These are phyloP conservation scores for Lingula anatina DNA, from an alignment of 2,888 invertebrate species.

Conservation along the genomic window DNA sequence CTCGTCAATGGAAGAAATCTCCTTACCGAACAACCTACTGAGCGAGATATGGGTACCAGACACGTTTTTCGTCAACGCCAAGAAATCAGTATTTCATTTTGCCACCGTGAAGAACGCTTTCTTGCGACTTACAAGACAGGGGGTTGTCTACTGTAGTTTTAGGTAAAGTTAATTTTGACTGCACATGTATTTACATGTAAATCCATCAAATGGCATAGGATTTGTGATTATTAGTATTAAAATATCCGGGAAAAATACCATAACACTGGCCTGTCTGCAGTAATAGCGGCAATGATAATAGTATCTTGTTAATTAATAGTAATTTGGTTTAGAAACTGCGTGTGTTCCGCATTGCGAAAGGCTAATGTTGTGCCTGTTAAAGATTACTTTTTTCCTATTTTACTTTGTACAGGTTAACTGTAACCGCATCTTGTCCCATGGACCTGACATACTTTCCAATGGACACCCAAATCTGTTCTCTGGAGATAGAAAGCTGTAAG, in stretches of 20 bases:
- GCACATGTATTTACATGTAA: too few relatives aligned
- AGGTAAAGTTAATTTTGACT: background rate
- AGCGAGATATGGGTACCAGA: background rate
- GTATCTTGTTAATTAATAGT: too few relatives aligned
- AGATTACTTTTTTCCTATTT: too few relatives aligned
- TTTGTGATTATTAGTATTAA: too few relatives aligned
- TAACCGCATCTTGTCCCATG: slow-evolving; percentile 29
- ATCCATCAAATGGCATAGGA: too few relatives aligned
- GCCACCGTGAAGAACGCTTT: background rate
- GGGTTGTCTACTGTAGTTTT: background rate
- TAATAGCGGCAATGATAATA: too few relatives aligned
- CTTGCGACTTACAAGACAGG: background rate
- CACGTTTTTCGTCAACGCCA: background rate
- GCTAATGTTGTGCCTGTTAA: too few relatives aligned
- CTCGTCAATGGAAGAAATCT: background rate
- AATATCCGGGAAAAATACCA: too few relatives aligned
- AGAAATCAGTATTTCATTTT: background rate
- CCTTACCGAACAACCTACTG: background rate
- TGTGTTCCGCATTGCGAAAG: too few relatives aligned
- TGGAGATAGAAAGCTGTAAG: slow-evolving; percentile 35
- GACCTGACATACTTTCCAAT: slow-evolving; percentile 32
- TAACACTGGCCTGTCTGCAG: background rate
- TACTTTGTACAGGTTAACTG: slow-evolving; percentile 21
- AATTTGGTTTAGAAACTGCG: too few relatives aligned
- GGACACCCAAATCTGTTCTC: slow-evolving; percentile 28